Percentiles rank a stretch among this genome's conserved stretches.
Evolutionary conservation across 2,888 invertebrate genomes (phyloP).

Genomic region (Diplolepis rosae): DNA sequence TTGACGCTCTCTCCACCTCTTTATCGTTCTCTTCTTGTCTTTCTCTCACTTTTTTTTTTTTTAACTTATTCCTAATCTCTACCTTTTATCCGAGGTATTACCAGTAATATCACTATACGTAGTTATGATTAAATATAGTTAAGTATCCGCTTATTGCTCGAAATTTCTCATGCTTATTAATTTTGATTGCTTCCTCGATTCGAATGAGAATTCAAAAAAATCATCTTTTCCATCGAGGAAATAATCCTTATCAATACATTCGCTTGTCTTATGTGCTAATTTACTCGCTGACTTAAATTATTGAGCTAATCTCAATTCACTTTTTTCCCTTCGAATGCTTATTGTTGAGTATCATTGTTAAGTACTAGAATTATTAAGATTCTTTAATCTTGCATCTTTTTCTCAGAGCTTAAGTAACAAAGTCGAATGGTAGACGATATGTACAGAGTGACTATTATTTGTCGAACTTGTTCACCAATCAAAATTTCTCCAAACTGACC

Average conservation of each 20-base stretch:
- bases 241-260: slow-evolving; percentile 18
- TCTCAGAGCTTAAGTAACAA: slow-evolving; percentile 50
- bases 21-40: slow-evolving; percentile 24
- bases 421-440: slow-evolving; percentile 50
- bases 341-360: slow-evolving; percentile 48
- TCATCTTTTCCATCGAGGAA: slow-evolving; percentile 19
- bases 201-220: neutral
- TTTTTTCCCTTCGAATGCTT: slow-evolving; percentile 46
- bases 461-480: slow-evolving; percentile 39
- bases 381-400: slow-evolving; percentile 45
- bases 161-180: slow-evolving; percentile 54
- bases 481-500: neutral
- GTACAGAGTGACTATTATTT: slow-evolving; percentile 46
- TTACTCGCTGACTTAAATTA: slow-evolving; percentile 37
- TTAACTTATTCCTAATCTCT: slow-evolving; percentile 37
- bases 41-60: slow-evolving; percentile 34
- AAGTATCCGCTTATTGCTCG: slow-evolving; percentile 70
- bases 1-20: slow-evolving; percentile 19
- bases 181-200: neutral
- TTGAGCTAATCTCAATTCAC: slow-evolving; percentile 52
- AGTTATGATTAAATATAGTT: slow-evolving; percentile 57
- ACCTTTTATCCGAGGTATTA: slow-evolving; percentile 39
- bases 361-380: slow-evolving; percentile 44
- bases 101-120: slow-evolving; percentile 47
- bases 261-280: slow-evolving; percentile 39